phyloP scores from a whole-genome alignment of 2,113 vertebrate species.

The Eira barbara region DNA sequence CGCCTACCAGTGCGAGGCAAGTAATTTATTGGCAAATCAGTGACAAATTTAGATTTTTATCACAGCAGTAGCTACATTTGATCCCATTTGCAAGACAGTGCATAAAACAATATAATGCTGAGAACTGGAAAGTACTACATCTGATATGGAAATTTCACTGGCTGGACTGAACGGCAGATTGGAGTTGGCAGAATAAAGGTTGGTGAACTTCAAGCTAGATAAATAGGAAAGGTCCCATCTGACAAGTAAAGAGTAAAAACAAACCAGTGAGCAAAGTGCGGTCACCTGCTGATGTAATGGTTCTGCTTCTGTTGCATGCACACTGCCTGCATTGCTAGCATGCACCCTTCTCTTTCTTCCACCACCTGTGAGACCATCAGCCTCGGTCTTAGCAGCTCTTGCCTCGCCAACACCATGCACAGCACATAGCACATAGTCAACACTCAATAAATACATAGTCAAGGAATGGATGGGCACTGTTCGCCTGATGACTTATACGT shows the following conservation, averaged over 20 bases:
- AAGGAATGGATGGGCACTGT: fast-evolving
- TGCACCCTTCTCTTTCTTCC: neutral
- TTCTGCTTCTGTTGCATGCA: fast-evolving
- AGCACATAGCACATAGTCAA: fast-evolving
- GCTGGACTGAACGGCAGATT: no score
- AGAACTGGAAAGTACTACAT: neutral
- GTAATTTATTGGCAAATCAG: neutral
- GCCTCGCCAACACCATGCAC: neutral
- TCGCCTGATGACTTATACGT: no score
- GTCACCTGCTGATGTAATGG: fast-evolving
- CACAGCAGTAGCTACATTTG: fast-evolving
- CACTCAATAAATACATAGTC: fast-evolving
- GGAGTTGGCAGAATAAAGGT: neutral
- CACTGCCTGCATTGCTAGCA: fast-evolving
- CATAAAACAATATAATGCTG: neutral
- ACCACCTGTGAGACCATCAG: fast-evolving
- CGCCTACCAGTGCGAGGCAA: fast-evolving
- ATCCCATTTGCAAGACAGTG: neutral
- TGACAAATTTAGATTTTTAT: fast-evolving
- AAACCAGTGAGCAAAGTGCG: fast-evolving
- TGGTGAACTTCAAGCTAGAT: neutral
- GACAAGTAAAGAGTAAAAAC: neutral
- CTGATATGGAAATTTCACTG: neutral
- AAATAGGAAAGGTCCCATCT: neutral
- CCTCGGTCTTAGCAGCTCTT: neutral